These are phyloP conservation scores for Galerucella nymphaeae DNA, from an alignment of 2,888 invertebrate genomes.

Conservation along the genomic window DNA sequence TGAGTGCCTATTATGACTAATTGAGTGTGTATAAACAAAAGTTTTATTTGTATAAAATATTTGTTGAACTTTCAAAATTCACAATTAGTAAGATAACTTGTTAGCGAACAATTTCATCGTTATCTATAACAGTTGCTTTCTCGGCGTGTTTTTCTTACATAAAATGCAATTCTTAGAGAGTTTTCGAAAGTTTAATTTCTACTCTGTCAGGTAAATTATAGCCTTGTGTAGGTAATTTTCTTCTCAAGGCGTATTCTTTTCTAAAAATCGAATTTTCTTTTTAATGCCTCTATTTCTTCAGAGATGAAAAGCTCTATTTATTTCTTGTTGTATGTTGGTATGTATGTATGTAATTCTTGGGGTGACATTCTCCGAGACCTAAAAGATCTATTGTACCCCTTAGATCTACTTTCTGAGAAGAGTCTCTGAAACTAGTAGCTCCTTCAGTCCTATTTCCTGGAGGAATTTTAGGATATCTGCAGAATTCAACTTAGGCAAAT, in stretches of 20 bases:
- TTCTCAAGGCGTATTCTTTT: neutral
- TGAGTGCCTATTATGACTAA: too few species aligned
- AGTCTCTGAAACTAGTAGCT: too few species aligned
- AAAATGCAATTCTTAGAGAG: constrained; percentile 2
- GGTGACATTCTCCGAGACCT: too few species aligned
- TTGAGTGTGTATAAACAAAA: too few species aligned
- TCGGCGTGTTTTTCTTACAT: constrained; percentile 1
- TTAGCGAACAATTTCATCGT: constrained; percentile 1
- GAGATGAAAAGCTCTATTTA: too few species aligned
- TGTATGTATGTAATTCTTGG: too few species aligned
- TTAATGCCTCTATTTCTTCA: neutral
- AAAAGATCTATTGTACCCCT: too few species aligned
- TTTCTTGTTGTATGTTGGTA: too few species aligned
- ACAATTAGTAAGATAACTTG: neutral
- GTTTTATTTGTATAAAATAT: neutral
- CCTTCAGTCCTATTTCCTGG: too few species aligned
- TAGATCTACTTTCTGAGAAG: too few species aligned
- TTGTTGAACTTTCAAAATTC: constrained; percentile 1
- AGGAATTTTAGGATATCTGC: too few species aligned
- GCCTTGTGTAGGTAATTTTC: neutral
- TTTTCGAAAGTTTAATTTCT: constrained; percentile 1
- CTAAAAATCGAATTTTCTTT: neutral
- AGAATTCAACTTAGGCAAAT: too few species aligned
- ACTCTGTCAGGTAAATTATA: constrained; percentile 2
- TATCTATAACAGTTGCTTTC: neutral